phyloP scores from a whole-genome alignment of 2,797 vertebrate species.

The Falco biarmicus region DNA sequence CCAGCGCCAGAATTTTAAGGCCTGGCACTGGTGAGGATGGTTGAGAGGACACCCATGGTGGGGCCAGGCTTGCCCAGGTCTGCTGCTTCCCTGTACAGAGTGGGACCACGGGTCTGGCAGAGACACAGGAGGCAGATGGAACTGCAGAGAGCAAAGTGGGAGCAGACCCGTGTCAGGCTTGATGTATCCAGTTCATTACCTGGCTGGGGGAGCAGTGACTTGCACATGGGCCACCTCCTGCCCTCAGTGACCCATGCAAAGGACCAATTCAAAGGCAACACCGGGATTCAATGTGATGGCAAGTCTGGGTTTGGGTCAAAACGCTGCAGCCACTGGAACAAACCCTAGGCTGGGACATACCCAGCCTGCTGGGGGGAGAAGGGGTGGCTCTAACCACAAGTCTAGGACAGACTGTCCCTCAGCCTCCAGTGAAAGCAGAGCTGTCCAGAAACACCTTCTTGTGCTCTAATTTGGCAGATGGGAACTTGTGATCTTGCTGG shows the following conservation, averaged over 20 bases:
- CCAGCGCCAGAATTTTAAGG: background rate
- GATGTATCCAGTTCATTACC: background rate
- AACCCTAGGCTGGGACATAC: background rate
- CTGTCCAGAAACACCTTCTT: background rate
- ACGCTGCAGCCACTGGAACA: background rate
- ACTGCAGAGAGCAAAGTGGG: accelerated
- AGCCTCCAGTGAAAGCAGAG: background rate
- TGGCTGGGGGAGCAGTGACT: background rate
- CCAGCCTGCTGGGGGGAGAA: background rate
- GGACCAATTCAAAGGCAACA: background rate
- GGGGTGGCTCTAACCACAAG: background rate
- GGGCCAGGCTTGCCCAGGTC: background rate
- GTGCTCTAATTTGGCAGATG: background rate
- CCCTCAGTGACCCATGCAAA: background rate
- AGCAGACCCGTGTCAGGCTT: background rate
- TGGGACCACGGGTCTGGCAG: accelerated
- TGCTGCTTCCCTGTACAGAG: background rate
- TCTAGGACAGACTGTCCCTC: background rate
- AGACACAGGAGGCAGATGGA: background rate
- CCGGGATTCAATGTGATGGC: background rate
- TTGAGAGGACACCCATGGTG: background rate
- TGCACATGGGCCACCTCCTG: background rate
- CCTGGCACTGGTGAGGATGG: background rate
- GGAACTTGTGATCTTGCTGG: background rate
- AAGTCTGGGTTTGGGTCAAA: background rate